Conservation (phyloP, 2,888 invertebrate species). For the Drosophila pegasa region DNA sequence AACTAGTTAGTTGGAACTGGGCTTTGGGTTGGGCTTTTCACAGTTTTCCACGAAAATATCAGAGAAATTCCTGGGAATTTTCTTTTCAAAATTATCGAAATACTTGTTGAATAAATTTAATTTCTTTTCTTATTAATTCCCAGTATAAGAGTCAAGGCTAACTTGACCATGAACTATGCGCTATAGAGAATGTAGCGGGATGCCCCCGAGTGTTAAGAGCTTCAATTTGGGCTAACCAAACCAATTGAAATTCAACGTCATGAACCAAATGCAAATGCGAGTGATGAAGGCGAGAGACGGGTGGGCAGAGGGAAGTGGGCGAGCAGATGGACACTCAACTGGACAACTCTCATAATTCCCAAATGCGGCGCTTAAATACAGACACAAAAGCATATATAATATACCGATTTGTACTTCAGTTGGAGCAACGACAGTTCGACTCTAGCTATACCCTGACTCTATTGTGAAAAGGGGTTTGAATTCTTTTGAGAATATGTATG, state of each 20-base stretch:
- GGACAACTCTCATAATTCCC: slow-evolving; percentile 31
- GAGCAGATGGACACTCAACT: neutral
- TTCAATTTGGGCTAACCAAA: neutral
- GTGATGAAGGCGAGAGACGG: neutral
- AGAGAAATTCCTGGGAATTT: neutral
- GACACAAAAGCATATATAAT: slow-evolving; percentile 8
- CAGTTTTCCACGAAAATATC: neutral
- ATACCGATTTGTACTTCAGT: neutral
- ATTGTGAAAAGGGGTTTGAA: neutral
- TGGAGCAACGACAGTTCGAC: slow-evolving; percentile 47
- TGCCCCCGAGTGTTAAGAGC: slow-evolving; percentile 31
- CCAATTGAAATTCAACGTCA: slow-evolving; percentile 1
- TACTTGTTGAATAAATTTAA: neutral
- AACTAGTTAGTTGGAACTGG: neutral
- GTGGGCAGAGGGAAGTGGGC: neutral
- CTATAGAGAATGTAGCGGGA: neutral
- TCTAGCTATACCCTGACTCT: neutral
- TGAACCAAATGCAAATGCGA: slow-evolving; percentile 39
- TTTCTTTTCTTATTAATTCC: neutral
- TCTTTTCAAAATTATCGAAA: neutral
- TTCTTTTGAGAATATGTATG: no score
- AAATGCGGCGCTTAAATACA: slow-evolving; percentile 27
- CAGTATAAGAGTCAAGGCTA: neutral
- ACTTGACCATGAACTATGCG: neutral
- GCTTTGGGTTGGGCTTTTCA: neutral